Conservation (phyloP, 2,113 vertebrate genomes). For the Fulmarus glacialis region DNA sequence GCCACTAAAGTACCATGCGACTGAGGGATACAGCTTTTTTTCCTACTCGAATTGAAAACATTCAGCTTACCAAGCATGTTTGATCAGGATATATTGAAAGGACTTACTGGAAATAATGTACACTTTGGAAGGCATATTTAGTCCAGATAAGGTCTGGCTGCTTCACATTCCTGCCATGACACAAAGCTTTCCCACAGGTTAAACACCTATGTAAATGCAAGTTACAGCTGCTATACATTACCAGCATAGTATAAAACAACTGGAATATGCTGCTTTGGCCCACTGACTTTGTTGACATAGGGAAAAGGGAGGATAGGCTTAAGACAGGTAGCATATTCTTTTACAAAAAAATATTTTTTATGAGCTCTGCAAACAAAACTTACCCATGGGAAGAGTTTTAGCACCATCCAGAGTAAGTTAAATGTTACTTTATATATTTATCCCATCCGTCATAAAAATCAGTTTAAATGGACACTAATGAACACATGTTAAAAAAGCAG, state of each 20-base stretch:
- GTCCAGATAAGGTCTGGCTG: neutral
- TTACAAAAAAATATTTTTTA: neutral
- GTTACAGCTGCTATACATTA: neutral
- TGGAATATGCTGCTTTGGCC: neutral
- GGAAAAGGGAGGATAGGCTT: neutral
- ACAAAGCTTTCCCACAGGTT: neutral
- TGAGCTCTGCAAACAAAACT: neutral
- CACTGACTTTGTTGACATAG: neutral
- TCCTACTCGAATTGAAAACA: neutral
- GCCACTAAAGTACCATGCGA: neutral
- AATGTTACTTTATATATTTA: neutral
- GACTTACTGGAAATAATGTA: neutral
- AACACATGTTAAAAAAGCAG: neutral
- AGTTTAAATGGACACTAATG: neutral
- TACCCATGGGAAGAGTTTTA: neutral
- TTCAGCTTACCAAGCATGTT: neutral
- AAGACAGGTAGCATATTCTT: rapidly evolving
- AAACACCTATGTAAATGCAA: neutral
- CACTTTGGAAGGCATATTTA: neutral
- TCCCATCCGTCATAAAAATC: neutral
- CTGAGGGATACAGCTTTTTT: neutral
- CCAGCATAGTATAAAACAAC: neutral
- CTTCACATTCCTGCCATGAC: neutral
- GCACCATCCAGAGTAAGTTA: neutral
- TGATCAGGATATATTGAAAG: neutral